A percentile compares a stretch with the other conserved stretches of the same genome.
Conservation (phyloP, 2,797 vertebrate genomes). For the Hipposideros larvatus region DNA sequence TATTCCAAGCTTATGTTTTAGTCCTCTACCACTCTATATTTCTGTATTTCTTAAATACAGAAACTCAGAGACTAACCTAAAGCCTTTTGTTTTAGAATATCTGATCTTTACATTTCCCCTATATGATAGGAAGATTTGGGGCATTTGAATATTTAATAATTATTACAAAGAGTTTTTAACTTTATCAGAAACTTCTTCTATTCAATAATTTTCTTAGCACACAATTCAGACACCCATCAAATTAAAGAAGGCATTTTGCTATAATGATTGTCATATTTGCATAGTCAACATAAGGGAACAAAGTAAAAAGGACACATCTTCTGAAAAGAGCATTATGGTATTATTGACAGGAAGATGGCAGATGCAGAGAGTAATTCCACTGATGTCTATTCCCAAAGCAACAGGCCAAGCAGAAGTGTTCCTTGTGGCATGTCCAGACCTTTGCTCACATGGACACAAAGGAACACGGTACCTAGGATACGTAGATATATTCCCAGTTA, state of each 20-base stretch:
- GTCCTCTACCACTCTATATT: neutral
- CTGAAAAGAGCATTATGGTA: neutral
- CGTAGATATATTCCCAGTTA: neutral
- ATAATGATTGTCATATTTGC: neutral
- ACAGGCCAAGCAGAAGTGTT: neutral
- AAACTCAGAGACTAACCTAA: neutral
- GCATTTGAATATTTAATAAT: neutral
- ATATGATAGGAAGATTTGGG: neutral
- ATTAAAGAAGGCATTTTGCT: neutral
- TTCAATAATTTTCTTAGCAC: neutral
- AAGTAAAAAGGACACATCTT: neutral
- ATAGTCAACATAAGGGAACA: neutral
- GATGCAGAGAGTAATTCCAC: neutral
- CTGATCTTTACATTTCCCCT: neutral
- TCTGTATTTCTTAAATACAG: neutral
- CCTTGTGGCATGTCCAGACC: neutral
- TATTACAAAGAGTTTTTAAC: neutral
- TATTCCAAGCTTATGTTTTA: neutral
- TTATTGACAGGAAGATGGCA: neutral
- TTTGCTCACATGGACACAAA: neutral
- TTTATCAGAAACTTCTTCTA: neutral
- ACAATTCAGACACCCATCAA: neutral
- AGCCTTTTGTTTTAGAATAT: neutral
- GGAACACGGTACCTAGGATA: neutral
- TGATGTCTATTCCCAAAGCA: neutral